Conservation (phyloP, 2,797 vertebrate genomes). For the Hypotaenidia okinawae region DNA sequence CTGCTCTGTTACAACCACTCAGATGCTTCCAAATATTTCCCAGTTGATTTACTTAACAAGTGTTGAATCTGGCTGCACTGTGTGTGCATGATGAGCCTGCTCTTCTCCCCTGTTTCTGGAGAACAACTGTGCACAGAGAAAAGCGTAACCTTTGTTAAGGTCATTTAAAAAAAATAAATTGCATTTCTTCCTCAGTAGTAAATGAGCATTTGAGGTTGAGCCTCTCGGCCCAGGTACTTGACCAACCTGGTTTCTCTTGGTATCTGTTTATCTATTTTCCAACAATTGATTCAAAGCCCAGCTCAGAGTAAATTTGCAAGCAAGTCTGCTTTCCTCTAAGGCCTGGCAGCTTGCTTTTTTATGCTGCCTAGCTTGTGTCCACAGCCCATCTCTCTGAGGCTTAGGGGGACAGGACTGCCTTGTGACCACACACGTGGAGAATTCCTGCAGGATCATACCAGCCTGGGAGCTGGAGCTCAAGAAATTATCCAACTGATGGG, state of each 20-base stretch:
- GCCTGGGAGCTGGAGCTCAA: neutral
- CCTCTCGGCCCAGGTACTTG: neutral
- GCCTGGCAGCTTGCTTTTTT: neutral
- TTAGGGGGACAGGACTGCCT: neutral
- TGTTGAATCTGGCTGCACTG: neutral
- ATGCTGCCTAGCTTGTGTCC: neutral
- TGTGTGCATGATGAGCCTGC: neutral
- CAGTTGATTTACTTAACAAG: conserved; percentile 17
- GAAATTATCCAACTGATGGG: neutral
- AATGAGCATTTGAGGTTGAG: neutral
- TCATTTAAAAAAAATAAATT: neutral
- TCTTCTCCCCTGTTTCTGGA: neutral
- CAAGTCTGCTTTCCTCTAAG: neutral
- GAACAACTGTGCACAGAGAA: neutral
- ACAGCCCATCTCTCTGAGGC: neutral
- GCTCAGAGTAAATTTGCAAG: neutral
- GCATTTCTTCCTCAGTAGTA: neutral
- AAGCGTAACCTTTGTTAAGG: neutral
- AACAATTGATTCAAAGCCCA: neutral
- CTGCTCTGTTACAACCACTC: neutral
- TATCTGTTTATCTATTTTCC: neutral
- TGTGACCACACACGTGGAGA: neutral
- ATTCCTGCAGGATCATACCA: neutral
- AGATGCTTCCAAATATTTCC: conserved; percentile 20
- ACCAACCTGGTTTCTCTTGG: neutral